Conservation (phyloP, 2,113 vertebrate species). For the Sciurus niger region DNA sequence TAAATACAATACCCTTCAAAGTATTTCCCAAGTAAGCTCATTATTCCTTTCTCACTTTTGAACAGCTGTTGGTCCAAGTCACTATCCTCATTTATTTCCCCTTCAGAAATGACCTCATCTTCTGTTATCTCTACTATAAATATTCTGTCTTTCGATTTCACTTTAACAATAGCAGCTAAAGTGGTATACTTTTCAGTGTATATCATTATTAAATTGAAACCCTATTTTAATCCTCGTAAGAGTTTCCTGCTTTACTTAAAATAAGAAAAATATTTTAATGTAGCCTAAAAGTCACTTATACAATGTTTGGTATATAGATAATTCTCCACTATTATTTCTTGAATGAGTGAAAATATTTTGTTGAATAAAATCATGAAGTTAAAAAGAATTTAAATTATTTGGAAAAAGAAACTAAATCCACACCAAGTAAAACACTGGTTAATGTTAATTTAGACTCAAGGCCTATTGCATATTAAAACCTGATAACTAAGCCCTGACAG, state of each 20-base stretch:
- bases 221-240: background rate
- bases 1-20: background rate
- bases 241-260: slow-evolving; percentile 1
- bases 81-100: background rate
- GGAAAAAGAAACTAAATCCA: background rate
- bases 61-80: background rate
- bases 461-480: background rate
- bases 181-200: background rate
- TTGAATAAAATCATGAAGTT: slow-evolving; percentile 29
- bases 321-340: slow-evolving; percentile 36
- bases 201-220: slow-evolving; percentile 1
- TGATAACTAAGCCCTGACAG: background rate
- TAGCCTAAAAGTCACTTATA: background rate
- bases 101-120: background rate
- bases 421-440: background rate
- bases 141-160: background rate
- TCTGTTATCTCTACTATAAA: background rate
- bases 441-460: slow-evolving; percentile 11
- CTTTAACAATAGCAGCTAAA: background rate
- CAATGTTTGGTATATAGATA: background rate
- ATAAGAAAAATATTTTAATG: background rate
- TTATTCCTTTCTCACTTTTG: background rate
- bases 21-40: background rate
- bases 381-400: slow-evolving; percentile 24
- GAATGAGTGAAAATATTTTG: background rate